Evolutionary conservation across 2,888 invertebrate genomes (phyloP).

Genomic region (Druceiella hillmani): DNA sequence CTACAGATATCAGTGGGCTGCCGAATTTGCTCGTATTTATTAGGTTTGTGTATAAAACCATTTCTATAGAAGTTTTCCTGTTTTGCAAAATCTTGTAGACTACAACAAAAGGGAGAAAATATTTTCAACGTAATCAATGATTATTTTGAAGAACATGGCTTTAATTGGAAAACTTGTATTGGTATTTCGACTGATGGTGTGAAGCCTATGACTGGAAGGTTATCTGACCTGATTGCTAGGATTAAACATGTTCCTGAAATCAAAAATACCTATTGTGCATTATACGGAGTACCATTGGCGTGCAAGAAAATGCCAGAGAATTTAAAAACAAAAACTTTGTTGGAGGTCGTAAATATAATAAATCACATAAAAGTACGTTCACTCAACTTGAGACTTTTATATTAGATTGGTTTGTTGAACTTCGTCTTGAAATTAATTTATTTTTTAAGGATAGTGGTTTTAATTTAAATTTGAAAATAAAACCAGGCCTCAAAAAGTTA

Average conservation of each 20-base stretch:
- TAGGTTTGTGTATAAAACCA: neutral
- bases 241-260: slow-evolving; percentile 8
- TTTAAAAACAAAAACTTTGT: neutral
- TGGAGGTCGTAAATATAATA: neutral
- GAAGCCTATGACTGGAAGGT: neutral
- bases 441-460: no score
- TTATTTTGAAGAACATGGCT: slow-evolving; percentile 3
- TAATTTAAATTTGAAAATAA: slow-evolving; percentile 7
- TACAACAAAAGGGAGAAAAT: neutral
- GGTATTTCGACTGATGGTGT: slow-evolving; percentile 8
- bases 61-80: neutral
- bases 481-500: slow-evolving; percentile 7
- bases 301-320: slow-evolving; percentile 5
- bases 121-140: neutral
- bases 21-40: neutral
- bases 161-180: slow-evolving; percentile 5
- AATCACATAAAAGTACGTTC: neutral
- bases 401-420: slow-evolving; percentile 11
- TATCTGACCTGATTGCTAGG: slow-evolving; percentile 7
- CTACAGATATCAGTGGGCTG: neutral
- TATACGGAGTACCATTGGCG: slow-evolving; percentile 3
- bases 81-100: neutral
- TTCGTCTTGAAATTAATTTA: slow-evolving; percentile 9
- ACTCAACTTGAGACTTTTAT: slow-evolving; percentile 3
- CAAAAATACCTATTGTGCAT: slow-evolving; percentile 5